Conservation (phyloP, 2,113 vertebrate genomes). For the Psammodynastes pulverulentus region DNA sequence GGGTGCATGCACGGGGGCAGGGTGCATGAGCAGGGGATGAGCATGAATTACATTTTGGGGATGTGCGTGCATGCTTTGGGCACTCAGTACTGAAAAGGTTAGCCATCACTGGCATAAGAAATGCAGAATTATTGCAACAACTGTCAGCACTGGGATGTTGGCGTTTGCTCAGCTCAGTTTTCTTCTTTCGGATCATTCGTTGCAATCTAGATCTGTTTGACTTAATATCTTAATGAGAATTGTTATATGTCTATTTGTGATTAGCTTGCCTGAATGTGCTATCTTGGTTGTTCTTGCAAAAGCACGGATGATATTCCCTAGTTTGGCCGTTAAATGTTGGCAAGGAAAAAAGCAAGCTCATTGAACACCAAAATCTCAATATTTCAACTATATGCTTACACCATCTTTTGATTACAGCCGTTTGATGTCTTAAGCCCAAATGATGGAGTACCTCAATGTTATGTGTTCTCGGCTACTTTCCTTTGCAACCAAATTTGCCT, state of each 20-base stretch:
- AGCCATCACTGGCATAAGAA: too few relatives aligned
- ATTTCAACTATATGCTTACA: background rate
- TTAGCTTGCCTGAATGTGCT: background rate
- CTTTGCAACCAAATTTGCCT: too few relatives aligned
- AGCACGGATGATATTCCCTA: background rate
- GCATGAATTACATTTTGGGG: too few relatives aligned
- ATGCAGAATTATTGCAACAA: background rate
- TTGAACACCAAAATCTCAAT: background rate
- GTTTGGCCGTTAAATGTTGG: background rate
- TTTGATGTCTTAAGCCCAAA: too few relatives aligned
- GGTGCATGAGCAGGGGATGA: too few relatives aligned
- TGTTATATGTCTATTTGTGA: background rate
- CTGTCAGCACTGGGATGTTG: background rate
- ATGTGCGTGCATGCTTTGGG: too few relatives aligned
- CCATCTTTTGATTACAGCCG: background rate
- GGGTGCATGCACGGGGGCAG: too few relatives aligned
- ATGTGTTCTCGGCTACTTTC: too few relatives aligned
- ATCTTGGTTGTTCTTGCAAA: background rate
- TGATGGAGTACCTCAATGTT: too few relatives aligned
- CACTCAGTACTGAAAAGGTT: too few relatives aligned
- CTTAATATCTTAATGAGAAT: background rate
- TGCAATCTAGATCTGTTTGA: background rate
- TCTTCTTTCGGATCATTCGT: background rate
- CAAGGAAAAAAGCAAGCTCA: background rate
- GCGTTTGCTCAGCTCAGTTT: background rate